phyloP scores from a whole-genome alignment of 2,113 vertebrate species.

The Rhagologus leucostigma region DNA sequence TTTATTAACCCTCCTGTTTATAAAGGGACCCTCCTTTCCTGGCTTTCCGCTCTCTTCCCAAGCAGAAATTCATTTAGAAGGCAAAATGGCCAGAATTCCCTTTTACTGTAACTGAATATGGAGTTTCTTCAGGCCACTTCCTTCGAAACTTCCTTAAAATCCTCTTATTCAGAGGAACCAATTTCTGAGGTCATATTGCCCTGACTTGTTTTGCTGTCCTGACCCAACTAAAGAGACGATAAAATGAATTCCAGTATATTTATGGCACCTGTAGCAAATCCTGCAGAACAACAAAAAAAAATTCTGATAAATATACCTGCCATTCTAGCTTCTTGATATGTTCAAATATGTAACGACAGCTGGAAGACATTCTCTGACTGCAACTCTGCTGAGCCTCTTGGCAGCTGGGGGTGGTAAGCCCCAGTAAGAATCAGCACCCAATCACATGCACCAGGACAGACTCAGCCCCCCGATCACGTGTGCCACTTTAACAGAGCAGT shows the following conservation, averaged over 20 bases:
- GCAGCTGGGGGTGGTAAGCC: not conserved
- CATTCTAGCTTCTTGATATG: not conserved
- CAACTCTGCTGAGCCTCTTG: not conserved
- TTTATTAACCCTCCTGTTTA: not conserved
- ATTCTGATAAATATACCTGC: not conserved
- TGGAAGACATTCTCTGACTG: not conserved
- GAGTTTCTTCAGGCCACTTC: not conserved
- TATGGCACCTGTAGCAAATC: not conserved
- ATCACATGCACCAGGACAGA: not conserved
- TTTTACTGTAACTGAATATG: not conserved
- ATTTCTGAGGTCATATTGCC: not conserved
- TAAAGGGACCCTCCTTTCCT: not conserved
- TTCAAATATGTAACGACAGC: not conserved
- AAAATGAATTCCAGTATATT: not conserved
- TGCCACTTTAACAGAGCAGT: not conserved
- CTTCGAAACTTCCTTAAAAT: not conserved
- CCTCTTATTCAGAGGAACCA: not conserved
- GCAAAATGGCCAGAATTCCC: not conserved
- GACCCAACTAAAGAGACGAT: not conserved
- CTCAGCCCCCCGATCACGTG: rapidly evolving
- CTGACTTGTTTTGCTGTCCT: not conserved
- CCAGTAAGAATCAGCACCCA: not conserved
- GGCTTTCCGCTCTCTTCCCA: not conserved
- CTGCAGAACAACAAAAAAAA: not conserved
- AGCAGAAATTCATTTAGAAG: not conserved